phyloP scores from a whole-genome alignment of 2,797 vertebrate genomes.

The Allobates femoralis region DNA sequence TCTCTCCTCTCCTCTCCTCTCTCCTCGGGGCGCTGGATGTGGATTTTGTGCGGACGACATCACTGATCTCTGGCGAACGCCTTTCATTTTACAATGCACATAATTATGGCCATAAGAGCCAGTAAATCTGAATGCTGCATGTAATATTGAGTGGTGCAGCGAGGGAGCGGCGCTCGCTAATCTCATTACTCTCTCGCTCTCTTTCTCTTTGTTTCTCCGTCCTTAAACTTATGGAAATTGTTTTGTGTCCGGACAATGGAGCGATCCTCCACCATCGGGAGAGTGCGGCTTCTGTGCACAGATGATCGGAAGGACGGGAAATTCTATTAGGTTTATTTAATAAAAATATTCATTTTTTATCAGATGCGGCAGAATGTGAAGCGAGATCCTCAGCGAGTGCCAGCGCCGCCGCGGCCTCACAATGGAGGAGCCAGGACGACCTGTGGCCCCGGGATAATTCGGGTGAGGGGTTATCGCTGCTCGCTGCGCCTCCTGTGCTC shows the following conservation, averaged over 20 bases:
- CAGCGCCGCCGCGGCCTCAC: not conserved
- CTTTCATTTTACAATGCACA: conserved; percentile 43
- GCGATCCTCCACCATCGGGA: conserved; percentile 44
- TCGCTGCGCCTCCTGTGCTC: not conserved
- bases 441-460: conserved; percentile 9
- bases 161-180: not conserved
- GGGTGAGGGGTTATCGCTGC: conserved; percentile 24
- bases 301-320: conserved; percentile 48
- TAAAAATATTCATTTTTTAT: conserved; percentile 59
- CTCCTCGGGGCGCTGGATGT: conserved; percentile 25
- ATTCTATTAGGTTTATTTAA: conserved; percentile 64
- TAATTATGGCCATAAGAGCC: conserved; percentile 27
- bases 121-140: conserved; percentile 47
- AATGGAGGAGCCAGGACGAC: too few species aligned
- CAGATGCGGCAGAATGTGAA: conserved; percentile 60
- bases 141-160: conserved; percentile 27
- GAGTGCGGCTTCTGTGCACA: conserved; percentile 49
- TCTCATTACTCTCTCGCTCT: conserved; percentile 53
- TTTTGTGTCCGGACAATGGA: conserved; percentile 43
- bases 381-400: conserved; percentile 62
- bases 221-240: conserved; percentile 51
- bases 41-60: not conserved
- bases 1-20: not conserved
- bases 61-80: conserved; percentile 37
- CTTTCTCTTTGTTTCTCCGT: conserved; percentile 40